Evolutionary conservation across 2,797 vertebrate genomes (phyloP).

Genomic region (Arremon aurantiirostris): DNA sequence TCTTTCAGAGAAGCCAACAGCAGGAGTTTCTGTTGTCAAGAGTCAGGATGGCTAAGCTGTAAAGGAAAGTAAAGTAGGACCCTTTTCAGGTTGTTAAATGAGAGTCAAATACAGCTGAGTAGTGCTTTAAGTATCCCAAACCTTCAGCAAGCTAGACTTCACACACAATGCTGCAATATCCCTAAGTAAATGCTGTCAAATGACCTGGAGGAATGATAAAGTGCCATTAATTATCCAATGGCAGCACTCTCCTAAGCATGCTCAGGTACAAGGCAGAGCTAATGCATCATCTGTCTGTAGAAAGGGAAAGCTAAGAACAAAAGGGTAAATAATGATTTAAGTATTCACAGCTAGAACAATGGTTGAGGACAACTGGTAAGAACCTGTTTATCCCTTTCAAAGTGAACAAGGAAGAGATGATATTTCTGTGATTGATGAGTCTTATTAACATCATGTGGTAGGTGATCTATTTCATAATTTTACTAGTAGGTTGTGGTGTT

Average conservation of each 20-base stretch:
- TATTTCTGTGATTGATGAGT: neutral
- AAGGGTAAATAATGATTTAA: neutral
- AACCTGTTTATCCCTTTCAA: neutral
- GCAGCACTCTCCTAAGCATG: neutral
- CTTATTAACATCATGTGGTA: neutral
- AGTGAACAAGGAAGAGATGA: neutral
- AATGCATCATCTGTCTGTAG: neutral
- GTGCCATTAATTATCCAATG: neutral
- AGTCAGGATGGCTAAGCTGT: neutral
- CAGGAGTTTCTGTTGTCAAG: neutral
- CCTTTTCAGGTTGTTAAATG: neutral
- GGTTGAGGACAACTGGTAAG: neutral
- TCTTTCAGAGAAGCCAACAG: neutral
- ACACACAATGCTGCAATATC: neutral
- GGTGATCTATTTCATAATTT: neutral
- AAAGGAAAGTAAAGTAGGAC: neutral
- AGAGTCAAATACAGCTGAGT: neutral
- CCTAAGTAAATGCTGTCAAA: neutral
- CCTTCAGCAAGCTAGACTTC: neutral
- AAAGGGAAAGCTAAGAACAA: neutral
- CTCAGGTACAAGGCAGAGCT: neutral
- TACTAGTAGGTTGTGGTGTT: neutral
- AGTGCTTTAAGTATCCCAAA: neutral
- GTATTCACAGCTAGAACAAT: neutral
- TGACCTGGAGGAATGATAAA: neutral